These are phyloP conservation scores for Melanotaenia maccullochi DNA, from an alignment of 2,797 vertebrate species.

Conservation along the genomic window DNA sequence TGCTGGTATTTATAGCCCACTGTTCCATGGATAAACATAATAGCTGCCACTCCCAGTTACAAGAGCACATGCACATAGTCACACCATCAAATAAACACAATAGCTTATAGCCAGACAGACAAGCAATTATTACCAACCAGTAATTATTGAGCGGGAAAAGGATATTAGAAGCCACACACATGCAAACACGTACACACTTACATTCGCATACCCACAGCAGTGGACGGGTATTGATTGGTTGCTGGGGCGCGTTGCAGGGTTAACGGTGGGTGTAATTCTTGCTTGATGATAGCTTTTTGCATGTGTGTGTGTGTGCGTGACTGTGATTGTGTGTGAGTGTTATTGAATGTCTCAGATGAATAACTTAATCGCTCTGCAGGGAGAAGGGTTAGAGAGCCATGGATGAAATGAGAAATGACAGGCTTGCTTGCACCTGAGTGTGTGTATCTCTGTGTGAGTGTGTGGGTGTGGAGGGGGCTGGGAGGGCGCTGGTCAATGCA, in stretches of 20 bases:
- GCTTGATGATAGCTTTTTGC: constrained; percentile 73
- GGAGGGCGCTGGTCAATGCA: constrained; percentile 43
- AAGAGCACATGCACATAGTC: constrained; percentile 52
- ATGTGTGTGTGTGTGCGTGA: constrained; percentile 16
- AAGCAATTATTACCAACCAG: constrained; percentile 75
- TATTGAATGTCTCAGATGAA: constrained; percentile 81
- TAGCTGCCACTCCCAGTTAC: constrained; percentile 53
- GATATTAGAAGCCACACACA: constrained; percentile 60
- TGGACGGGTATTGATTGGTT: constrained; percentile 73
- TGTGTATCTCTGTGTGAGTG: constrained; percentile 13
- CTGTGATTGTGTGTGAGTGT: constrained; percentile 51
- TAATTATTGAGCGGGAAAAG: constrained; percentile 71
- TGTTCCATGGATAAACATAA: constrained; percentile 61
- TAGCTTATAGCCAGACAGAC: constrained; percentile 67
- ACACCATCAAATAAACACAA: constrained; percentile 66
- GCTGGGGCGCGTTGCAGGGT: constrained; percentile 69
- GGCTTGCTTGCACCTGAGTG: constrained; percentile 33
- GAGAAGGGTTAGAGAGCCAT: constrained; percentile 68
- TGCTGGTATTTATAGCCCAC: constrained; percentile 58
- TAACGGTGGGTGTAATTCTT: constrained; percentile 81
- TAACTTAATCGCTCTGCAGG: constrained; percentile 74
- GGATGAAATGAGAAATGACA: constrained; percentile 69
- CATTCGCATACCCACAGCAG: constrained; percentile 25
- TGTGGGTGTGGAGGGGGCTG: constrained; percentile 15
- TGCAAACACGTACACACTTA: constrained; percentile 14